A percentile compares a stretch with the other conserved stretches of the same genome.
phyloP scores from a whole-genome alignment of 2,113 vertebrate genomes.

The Bucco capensis region DNA sequence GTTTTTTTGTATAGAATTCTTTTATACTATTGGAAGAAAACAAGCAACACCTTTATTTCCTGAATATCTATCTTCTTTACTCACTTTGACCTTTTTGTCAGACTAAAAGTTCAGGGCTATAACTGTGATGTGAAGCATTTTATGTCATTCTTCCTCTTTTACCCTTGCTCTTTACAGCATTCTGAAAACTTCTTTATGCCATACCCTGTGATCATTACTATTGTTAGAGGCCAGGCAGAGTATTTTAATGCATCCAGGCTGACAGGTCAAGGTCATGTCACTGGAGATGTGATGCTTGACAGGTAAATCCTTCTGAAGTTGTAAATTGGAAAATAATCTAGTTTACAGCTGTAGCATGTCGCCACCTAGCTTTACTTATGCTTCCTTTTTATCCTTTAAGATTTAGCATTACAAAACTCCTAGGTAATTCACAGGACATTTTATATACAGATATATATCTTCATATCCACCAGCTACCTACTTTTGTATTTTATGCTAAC shows the following conservation, averaged over 20 bases:
- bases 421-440: neutral
- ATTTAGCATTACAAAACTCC: neutral
- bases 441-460: neutral
- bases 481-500: neutral
- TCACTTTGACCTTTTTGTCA: neutral
- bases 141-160: slow-evolving; percentile 27
- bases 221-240: slow-evolving; percentile 30
- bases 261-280: slow-evolving; percentile 10
- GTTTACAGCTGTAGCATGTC: slow-evolving; percentile 23
- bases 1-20: neutral
- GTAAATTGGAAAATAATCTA: neutral
- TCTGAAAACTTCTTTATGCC: slow-evolving; percentile 5
- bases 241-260: slow-evolving; percentile 28
- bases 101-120: slow-evolving; percentile 1
- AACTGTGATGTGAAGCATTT: slow-evolving; percentile 10
- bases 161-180: neutral
- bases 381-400: neutral
- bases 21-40: slow-evolving; percentile 3
- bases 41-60: slow-evolving; percentile 1
- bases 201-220: slow-evolving; percentile 16
- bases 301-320: slow-evolving; percentile 20
- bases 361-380: slow-evolving; percentile 42
- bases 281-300: neutral
- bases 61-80: slow-evolving; percentile 31
- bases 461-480: neutral